Evolutionary conservation across 2,797 vertebrate genomes (phyloP).

Genomic region (Helicolenus hilgendorfi): DNA sequence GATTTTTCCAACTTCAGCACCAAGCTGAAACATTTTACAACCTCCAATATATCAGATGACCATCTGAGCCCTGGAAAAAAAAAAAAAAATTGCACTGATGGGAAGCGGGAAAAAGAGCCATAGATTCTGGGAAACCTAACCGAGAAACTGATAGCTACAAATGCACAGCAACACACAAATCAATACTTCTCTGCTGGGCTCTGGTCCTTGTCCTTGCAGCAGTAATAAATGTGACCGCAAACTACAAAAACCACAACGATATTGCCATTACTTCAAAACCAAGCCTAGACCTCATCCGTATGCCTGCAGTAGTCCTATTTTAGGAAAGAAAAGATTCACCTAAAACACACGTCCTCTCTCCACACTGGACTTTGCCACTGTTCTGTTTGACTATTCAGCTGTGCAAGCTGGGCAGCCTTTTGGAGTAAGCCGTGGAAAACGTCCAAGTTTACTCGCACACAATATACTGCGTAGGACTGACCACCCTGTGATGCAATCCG

Average conservation of each 20-base stretch:
- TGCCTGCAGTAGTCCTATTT: constrained; percentile 28
- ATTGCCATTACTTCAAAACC: constrained; percentile 36
- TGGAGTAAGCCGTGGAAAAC: constrained; percentile 3
- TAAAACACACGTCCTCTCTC: constrained; percentile 11
- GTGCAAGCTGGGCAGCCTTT: background rate
- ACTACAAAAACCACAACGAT: constrained; percentile 39
- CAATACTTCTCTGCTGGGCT: constrained; percentile 72
- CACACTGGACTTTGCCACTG: constrained; percentile 35
- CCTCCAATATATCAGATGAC: background rate
- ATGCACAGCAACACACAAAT: constrained; percentile 71
- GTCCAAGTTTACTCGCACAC: background rate
- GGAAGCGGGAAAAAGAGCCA: constrained; percentile 54
- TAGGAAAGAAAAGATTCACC: background rate
- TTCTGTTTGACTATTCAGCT: constrained; percentile 29
- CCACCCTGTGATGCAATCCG: background rate
- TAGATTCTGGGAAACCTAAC: constrained; percentile 82
- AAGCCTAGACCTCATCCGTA: constrained; percentile 20
- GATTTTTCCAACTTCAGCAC: constrained; percentile 15
- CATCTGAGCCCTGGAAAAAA: background rate
- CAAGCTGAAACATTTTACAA: constrained; percentile 31
- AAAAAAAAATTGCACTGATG: constrained; percentile 46
- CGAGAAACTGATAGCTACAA: constrained; percentile 79
- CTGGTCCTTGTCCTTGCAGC: constrained; percentile 44
- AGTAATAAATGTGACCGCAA: constrained; percentile 53
- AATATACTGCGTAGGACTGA: background rate